These are phyloP conservation scores for Epistrophe eligans DNA, from an alignment of 2,888 invertebrate species.

Conservation along the genomic window DNA sequence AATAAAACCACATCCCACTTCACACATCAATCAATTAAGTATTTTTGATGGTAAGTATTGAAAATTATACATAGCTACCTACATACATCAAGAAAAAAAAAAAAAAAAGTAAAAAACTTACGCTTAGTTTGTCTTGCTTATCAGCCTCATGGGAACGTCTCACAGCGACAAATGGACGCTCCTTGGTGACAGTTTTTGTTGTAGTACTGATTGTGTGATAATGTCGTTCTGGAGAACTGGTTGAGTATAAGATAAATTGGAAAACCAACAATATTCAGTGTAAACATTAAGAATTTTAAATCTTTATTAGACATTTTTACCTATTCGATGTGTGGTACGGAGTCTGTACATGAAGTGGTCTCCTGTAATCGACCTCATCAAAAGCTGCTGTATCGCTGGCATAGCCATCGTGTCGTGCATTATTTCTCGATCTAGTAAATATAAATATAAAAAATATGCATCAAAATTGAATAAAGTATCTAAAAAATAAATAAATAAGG, in stretches of 20 bases:
- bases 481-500: neutral
- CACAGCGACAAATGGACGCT: slow-evolving; percentile 87
- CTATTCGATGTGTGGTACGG: slow-evolving; percentile 76
- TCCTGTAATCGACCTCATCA: slow-evolving; percentile 78
- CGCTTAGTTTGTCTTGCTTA: slow-evolving; percentile 76
- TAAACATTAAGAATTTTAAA: slow-evolving; percentile 19
- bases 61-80: slow-evolving; percentile 15
- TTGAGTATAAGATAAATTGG: neutral
- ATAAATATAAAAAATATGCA: slow-evolving; percentile 23
- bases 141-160: slow-evolving; percentile 85
- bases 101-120: slow-evolving; percentile 65
- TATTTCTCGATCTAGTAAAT: slow-evolving; percentile 72
- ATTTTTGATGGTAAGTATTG: neutral
- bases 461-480: neutral
- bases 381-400: slow-evolving; percentile 79
- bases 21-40: slow-evolving; percentile 5
- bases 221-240: slow-evolving; percentile 80
- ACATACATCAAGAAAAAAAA: slow-evolving; percentile 28
- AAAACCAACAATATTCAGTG: neutral
- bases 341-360: slow-evolving; percentile 78
- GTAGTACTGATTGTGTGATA: slow-evolving; percentile 83
- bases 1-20: slow-evolving; percentile 8
- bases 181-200: slow-evolving; percentile 79
- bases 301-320: slow-evolving; percentile 68
- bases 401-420: slow-evolving; percentile 78